Base-by-base conservation (phyloP, 2,888 invertebrate species). In the Drosophila nr. fundita region DNA sequence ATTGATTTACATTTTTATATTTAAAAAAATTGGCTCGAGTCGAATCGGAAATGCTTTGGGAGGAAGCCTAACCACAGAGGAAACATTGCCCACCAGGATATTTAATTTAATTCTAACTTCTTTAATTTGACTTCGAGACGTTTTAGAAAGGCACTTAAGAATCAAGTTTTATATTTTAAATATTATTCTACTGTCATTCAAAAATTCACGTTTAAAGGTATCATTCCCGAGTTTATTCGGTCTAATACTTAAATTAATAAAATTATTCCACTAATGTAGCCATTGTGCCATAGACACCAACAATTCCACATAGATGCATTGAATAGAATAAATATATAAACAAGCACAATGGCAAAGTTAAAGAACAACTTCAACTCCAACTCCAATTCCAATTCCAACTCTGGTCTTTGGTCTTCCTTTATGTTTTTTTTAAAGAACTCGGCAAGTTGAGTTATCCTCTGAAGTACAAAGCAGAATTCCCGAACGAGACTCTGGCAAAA, bases 401-500 rank as follows among this genome's bases (percentile, higher is more conserved):
- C 10, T 67, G 78, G 52, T 68, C 72, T 70, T 79, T 77, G 79
- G 73, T 70, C 59, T 29, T 45, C 50, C 38, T 11, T 36, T 57
- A 49, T 63, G 55, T 55, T 45, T 24, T 45, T 45, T 45, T 24
- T 76, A 63, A 68, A 64, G 53, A 57, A 58, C 71, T 61, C 57
- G 45, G 42, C 68, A 76, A 76, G 75, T 73, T 70, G 48, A 65
- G 71, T 60, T 78, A 67, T 67, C 27, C 34, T 38, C 49, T 54
- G 11, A 68, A 68, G 45, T 57, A 57, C 32, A 40, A 29, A 70
- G 42, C 36, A 32, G 48, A 63, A 76, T 73, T 75, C 72, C 63
- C 61, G 52, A 68, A 62, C 75, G 55, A 66, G 61, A 67, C 58
- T 55, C 60, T 24, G 52, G 68, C 24, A 72, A 70, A 83, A 86